Percentiles rank a stretch among this genome's conserved stretches.
Conservation (phyloP, 2,797 vertebrate genomes). For the Apodemus agrarius region DNA sequence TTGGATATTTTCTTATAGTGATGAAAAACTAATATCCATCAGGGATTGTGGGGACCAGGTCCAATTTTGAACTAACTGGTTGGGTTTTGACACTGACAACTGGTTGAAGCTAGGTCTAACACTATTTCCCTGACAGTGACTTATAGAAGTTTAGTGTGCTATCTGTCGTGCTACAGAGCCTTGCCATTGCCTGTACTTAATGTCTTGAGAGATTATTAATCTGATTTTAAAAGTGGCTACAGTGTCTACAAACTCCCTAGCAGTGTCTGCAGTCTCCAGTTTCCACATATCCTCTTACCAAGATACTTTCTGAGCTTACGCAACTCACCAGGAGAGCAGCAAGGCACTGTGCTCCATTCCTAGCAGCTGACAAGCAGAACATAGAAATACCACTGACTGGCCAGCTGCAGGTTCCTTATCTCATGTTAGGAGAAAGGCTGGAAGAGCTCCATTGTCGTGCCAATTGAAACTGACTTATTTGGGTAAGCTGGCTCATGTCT, state of each 20-base stretch:
- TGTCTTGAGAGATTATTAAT: neutral
- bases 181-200: neutral
- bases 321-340: neutral
- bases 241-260: neutral
- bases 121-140: neutral
- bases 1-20: neutral
- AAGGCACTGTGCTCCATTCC: neutral
- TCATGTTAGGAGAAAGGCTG: neutral
- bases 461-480: neutral
- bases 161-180: neutral
- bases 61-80: neutral
- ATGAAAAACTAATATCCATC: neutral
- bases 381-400: neutral
- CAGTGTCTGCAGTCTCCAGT: neutral
- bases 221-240: constrained; percentile 1
- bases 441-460: neutral
- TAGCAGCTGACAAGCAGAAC: neutral
- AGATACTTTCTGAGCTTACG: neutral
- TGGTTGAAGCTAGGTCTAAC: neutral
- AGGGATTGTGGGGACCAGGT: neutral
- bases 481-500: neutral
- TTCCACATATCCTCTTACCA: neutral
- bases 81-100: neutral
- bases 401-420: neutral
- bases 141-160: neutral